Evolutionary conservation across 2,797 vertebrate genomes (phyloP).

Genomic region (Macropodus opercularis): DNA sequence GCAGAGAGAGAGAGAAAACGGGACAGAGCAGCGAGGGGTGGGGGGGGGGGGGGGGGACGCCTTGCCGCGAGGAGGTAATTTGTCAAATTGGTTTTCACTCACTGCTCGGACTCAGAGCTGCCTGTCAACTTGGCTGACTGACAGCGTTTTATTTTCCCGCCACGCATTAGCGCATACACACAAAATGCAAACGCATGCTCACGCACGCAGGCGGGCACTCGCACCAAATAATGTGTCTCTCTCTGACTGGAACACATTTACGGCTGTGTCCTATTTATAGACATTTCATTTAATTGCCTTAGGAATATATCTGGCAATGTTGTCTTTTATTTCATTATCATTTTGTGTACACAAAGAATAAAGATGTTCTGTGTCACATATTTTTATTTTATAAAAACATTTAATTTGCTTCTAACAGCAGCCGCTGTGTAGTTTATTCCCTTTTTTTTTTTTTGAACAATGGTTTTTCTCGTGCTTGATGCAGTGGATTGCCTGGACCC

Average conservation of each 20-base stretch:
- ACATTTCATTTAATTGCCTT: conserved; percentile 65
- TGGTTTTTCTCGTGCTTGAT: conserved; percentile 35
- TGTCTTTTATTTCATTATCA: conserved; percentile 59
- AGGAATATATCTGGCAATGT: conserved; percentile 52
- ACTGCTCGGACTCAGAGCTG: conserved; percentile 79
- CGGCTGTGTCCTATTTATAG: conserved; percentile 51
- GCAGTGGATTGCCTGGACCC: conserved; percentile 97
- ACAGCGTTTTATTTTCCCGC: conserved; percentile 83
- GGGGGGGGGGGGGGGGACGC: conserved; percentile 53
- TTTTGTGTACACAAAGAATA: conserved; percentile 46
- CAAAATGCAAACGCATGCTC: conserved; percentile 27
- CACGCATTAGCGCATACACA: conserved; percentile 49
- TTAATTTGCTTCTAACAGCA: conserved; percentile 31
- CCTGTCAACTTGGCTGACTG: conserved; percentile 82
- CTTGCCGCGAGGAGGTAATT: conserved; percentile 77
- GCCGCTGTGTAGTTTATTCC: conserved; percentile 11
- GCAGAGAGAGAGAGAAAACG: conserved; percentile 31
- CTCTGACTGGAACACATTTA: conserved; percentile 40
- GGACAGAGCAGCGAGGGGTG: conserved; percentile 44
- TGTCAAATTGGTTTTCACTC: conserved; percentile 89
- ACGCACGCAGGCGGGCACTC: conserved; percentile 17
- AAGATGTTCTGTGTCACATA: conserved; percentile 31
- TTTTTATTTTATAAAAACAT: conserved; percentile 21
- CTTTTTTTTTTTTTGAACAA: conserved; percentile 6
- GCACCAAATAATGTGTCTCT: conserved; percentile 45